Evolutionary conservation across 2,113 vertebrate genomes (phyloP), one percentile per base, ranked within the genome.

Genomic region (Trachemys scripta): DNA sequence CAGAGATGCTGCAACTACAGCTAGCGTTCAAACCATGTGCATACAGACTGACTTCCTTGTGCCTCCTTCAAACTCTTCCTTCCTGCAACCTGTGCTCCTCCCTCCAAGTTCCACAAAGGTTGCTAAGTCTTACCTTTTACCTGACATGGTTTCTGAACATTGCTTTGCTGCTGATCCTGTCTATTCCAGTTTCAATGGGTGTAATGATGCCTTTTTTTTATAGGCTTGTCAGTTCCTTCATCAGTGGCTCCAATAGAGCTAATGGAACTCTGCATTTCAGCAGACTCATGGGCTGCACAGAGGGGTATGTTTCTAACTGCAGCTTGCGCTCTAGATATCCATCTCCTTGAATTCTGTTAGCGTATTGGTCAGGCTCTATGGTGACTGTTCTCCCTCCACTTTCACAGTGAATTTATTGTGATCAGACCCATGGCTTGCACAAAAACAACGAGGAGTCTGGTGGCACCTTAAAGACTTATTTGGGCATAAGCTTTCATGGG

Each of bases 91-190:
- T 10, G 65, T 49, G 65, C 93, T 88, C 57, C 95, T n/a, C 81
- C 50, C 42, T 85, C 65, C 9, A 2, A 84, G 83, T 29, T 85
- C 88, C 65, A 51, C 1, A 0, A 91, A 94, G 84, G 89, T 94
- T 81, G 91, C 86, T 87, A 47, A 0, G 3, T 45, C 53, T 85
- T 72, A 10, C 65, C 31, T 72, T 72, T 19, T 65, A 38, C 78
- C 94, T 19, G n/a, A 0, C 11, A 4, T 19, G n/a, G 92, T 97
- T 96, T 96, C 97, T 96, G 95, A 97, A 94, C 47, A 91, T 90
- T 8, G 72, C 95, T 96, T 97, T 96, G 88, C 96, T 95, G 97
- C 95, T 51, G 94, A 94, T 94, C 87, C 91, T 93, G 94, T 94
- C 94, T 22, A 78, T 95, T 95, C 91, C 3, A 86, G 91, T 97